Base-by-base conservation (phyloP, 2,888 invertebrate species). In the Tachina fera region DNA sequence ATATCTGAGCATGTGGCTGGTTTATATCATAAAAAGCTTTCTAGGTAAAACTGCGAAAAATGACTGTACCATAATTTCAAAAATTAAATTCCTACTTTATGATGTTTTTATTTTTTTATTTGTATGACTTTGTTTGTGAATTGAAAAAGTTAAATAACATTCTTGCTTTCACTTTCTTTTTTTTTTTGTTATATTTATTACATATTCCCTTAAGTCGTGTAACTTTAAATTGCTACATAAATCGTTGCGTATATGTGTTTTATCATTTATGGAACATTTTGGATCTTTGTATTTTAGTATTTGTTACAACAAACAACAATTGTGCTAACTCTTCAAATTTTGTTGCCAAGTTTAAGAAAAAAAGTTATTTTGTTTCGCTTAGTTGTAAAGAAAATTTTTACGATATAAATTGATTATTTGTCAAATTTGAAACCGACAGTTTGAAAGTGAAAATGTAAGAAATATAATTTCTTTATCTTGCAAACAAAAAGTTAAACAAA, bases 341-440 rank as follows among this genome's bases (percentile, higher is more conserved):
- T 49, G 1, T 60, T 47, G 39, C 14, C 9, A 60, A 72, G 49
- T 72, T 60, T 11, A 47, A 4, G 14, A n/a, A n/a, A 14, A 47
- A 47, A 58, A 11, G 31, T 53, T 58, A 6, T 22, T 49, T 49
- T 49, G n/a, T 43, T 43, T 45, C 16, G 41, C 11, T 11, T 11
- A 16, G 61, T 19, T 43, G 5, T 11, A 19, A 63, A 19, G 47
- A 13, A 41, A 56, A 10, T 10, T 19, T 56, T 56, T 56, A 31
- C 31, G 47, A 47, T 49, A 39, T 67, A 51, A 67, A 67, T 51
- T 51, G 67, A 49, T 67, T 49, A 67, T 67, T 49, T 67, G 49
- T 67, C 16, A 51, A n/a, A 49, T 31, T 49, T 49, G 49, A 49
- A 51, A 16, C 39, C 11, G 10, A 39, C 13, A 67, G 9, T 49